These are phyloP conservation scores for Henicopernis longicauda DNA, from an alignment of 2,113 vertebrate genomes.

Conservation along the genomic window DNA sequence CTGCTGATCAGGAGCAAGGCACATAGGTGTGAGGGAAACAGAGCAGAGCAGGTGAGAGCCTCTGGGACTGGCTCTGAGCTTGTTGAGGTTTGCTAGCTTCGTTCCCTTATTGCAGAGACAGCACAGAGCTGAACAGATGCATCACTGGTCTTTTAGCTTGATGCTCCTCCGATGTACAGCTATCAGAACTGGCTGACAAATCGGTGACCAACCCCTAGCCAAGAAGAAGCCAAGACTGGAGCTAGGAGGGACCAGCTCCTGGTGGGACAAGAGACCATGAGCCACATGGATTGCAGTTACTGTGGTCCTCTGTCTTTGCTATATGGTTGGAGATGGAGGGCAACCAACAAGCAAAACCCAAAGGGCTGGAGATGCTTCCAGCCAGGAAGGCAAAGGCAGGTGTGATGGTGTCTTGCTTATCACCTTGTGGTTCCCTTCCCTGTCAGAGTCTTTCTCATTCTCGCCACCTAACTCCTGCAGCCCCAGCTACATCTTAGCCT, in stretches of 20 bases:
- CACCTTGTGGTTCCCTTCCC: neutral
- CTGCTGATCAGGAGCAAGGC: neutral
- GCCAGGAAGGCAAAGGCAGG: neutral
- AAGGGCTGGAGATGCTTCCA: neutral
- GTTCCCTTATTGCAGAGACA: neutral
- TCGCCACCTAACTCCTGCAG: neutral
- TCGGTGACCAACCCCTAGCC: too few species aligned
- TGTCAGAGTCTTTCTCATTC: neutral
- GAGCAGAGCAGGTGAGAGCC: neutral
- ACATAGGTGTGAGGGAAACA: neutral
- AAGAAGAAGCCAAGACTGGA: neutral
- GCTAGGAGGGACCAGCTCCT: neutral
- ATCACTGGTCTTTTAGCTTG: neutral
- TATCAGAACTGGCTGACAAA: neutral
- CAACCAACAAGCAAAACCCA: neutral
- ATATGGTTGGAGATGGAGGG: neutral
- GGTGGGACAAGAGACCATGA: neutral
- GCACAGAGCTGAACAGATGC: neutral
- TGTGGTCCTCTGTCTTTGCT: neutral
- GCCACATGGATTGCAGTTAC: neutral
- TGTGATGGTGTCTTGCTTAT: neutral
- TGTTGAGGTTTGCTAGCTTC: neutral
- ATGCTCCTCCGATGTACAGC: neutral
- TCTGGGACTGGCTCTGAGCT: neutral
- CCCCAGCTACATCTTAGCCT: neutral